A percentile compares a stretch with the other conserved stretches of the same genome.
phyloP scores from a whole-genome alignment of 2,888 invertebrate genomes.

The Drosophila koepferae region DNA sequence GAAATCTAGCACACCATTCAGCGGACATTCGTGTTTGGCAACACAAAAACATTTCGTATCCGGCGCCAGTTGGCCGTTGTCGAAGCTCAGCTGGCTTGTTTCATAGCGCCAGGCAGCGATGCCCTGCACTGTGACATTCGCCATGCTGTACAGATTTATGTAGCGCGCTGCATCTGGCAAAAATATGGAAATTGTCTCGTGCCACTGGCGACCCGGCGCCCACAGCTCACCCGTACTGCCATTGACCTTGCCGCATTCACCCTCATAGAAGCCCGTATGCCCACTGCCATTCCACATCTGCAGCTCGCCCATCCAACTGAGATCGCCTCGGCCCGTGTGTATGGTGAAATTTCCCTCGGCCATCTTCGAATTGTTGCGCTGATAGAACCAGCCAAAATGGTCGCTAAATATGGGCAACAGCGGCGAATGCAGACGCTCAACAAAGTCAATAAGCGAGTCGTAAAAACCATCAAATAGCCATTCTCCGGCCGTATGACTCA shows the following conservation, averaged over 20 bases:
- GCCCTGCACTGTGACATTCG: conserved; percentile 63
- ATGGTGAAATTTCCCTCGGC: conserved; percentile 92
- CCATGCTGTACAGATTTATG: conserved; percentile 83
- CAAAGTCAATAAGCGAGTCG: conserved; percentile 89
- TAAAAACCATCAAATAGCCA: conserved; percentile 93
- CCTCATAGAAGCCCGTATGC: conserved; percentile 86
- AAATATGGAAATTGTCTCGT: conserved; percentile 88
- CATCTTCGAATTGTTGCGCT: conserved; percentile 90
- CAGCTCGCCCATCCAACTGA: conserved; percentile 88
- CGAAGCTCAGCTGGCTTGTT: conserved; percentile 88
- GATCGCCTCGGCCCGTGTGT: conserved; percentile 89
- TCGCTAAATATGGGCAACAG: conserved; percentile 87
- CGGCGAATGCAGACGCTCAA: conserved; percentile 85
- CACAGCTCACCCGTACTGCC: conserved; percentile 93
- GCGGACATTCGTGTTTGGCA: conserved; percentile 83
- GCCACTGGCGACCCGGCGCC: conserved; percentile 87
- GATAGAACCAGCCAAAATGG: conserved; percentile 92
- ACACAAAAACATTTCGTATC: conserved; percentile 90
- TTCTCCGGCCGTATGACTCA: conserved; percentile 88
- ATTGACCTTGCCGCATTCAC: conserved; percentile 88
- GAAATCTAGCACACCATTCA: conserved; percentile 89
- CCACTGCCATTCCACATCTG: conserved; percentile 89
- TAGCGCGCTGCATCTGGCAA: conserved; percentile 92
- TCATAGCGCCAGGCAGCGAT: conserved; percentile 82
- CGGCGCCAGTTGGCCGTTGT: conserved; percentile 88